phyloP scores from a whole-genome alignment of 2,113 vertebrate species.

The Planiliza haematocheilus region DNA sequence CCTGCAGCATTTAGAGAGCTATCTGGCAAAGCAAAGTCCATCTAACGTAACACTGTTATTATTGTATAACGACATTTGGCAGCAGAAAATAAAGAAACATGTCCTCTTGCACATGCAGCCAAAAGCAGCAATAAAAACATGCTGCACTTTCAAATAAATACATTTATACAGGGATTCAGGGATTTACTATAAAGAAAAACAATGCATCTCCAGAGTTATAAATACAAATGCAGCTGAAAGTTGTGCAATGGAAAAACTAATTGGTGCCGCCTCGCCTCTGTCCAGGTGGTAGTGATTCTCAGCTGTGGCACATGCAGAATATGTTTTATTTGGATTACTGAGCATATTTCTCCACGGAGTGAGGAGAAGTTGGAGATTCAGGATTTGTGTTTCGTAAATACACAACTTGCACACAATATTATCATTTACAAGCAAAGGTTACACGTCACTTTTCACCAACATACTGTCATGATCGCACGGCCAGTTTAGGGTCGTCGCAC shows the following conservation, averaged over 20 bases:
- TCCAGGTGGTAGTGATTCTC: conserved; percentile 72
- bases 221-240: conserved; percentile 58
- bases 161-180: not conserved
- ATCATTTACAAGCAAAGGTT: conserved; percentile 1
- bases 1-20: not conserved
- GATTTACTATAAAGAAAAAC: conserved; percentile 3
- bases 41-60: not conserved
- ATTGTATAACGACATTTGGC: conserved; percentile 26
- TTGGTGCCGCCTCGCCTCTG: conserved; percentile 4
- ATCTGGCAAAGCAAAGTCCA: not conserved
- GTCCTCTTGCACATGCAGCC: not conserved
- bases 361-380: conserved; percentile 25
- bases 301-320: conserved; percentile 32
- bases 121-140: not conserved
- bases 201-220: conserved; percentile 15
- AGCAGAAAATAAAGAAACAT: conserved; percentile 26
- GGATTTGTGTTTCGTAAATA: conserved; percentile 14
- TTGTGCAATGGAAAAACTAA: conserved; percentile 70
- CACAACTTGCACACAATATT: conserved; percentile 2
- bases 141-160: conserved; percentile 27
- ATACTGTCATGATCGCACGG: not conserved
- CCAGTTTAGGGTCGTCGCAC: not conserved
- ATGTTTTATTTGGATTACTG: conserved; percentile 35
- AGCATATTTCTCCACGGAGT: conserved; percentile 40
- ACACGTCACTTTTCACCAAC: too few species aligned